Percentiles rank a stretch among this genome's conserved stretches.
Evolutionary conservation across 2,888 invertebrate species (phyloP).

Genomic region (Zhengitettix transpicula): DNA sequence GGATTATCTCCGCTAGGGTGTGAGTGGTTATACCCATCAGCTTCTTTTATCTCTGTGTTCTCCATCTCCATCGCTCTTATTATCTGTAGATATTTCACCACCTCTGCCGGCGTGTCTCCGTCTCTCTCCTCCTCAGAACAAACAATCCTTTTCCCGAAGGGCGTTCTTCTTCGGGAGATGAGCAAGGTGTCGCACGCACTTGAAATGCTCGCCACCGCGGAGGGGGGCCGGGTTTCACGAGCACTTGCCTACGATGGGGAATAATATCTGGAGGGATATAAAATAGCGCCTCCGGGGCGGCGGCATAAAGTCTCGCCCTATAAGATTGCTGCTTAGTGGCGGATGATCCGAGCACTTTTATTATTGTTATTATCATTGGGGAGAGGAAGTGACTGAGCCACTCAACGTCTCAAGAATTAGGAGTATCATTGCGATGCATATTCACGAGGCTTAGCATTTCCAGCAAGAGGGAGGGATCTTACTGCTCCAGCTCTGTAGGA

Average conservation of each 20-base stretch:
- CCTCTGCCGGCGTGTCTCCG: no score
- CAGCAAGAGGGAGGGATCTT: no score
- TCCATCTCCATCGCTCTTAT: not conserved
- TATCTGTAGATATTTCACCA: no score
- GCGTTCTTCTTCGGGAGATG: no score
- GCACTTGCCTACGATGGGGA: conserved; percentile 1
- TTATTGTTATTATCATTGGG: not conserved
- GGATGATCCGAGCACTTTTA: not conserved
- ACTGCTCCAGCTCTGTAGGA: no score
- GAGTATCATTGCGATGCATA: no score
- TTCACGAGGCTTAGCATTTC: no score
- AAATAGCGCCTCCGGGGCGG: not conserved
- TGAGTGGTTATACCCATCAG: not conserved
- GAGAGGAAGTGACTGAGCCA: no score
- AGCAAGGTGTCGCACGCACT: not conserved
- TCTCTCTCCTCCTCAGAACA: not conserved
- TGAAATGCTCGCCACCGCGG: not conserved
- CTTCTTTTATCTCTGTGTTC: not conserved
- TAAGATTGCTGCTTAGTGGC: not conserved
- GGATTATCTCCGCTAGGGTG: conserved; percentile 2
- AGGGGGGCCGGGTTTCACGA: not conserved
- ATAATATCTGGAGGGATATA: conserved; percentile 2
- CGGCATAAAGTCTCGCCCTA: not conserved
- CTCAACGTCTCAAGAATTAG: no score
- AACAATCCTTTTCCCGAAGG: not conserved